Conservation (phyloP, 2,888 invertebrate genomes). For the Gisinianus flammeolus region DNA sequence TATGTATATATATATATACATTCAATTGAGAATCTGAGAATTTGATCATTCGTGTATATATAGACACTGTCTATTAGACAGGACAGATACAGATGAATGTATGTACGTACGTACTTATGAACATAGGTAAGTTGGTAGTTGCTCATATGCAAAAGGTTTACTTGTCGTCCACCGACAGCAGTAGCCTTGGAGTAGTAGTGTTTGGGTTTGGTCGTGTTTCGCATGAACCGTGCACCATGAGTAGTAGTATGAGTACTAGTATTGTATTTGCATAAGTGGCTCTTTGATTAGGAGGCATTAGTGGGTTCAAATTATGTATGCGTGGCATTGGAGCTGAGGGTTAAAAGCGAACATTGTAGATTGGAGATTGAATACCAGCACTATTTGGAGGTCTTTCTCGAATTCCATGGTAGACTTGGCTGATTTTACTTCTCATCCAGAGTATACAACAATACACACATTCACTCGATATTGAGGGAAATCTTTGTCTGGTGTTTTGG, state of each 20-base stretch:
- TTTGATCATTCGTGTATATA: constrained; percentile 1
- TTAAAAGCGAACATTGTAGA: background rate
- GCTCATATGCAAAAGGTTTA: background rate
- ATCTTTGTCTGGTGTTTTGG: background rate
- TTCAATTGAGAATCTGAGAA: background rate
- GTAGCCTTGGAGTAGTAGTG: background rate
- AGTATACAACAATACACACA: background rate
- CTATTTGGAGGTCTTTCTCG: background rate
- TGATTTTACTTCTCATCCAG: background rate
- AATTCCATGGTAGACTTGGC: background rate
- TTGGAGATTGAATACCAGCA: constrained; percentile 10
- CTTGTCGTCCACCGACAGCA: background rate
- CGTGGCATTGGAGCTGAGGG: background rate
- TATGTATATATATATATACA: background rate
- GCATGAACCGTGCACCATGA: background rate
- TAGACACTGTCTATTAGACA: too few relatives aligned
- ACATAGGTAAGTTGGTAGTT: background rate
- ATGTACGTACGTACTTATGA: background rate
- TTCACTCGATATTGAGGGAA: background rate
- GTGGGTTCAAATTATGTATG: constrained; percentile 8
- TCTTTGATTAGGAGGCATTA: constrained; percentile 18
- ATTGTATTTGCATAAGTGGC: constrained; percentile 21
- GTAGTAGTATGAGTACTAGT: background rate
- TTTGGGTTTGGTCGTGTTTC: background rate
- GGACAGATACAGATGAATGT: too few relatives aligned